phyloP scores from a whole-genome alignment of 1,140 invertebrate genomes.

The Polypedilum pembai region DNA sequence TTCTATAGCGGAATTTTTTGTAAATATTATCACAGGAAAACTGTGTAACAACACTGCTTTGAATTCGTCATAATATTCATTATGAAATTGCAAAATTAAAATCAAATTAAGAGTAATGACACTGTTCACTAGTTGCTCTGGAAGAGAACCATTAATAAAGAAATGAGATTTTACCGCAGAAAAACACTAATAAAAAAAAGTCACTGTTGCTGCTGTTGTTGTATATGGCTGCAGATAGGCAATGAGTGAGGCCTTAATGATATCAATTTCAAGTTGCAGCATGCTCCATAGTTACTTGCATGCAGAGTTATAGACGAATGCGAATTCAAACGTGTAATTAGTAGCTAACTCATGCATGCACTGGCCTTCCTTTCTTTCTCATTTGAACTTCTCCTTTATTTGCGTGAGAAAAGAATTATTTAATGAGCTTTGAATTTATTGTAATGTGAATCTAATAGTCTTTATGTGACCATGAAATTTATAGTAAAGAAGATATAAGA shows the following conservation, averaged over 20 bases:
- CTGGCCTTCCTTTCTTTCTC: background rate
- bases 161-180: background rate
- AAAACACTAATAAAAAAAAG: background rate
- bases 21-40: too few species aligned
- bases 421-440: slow-evolving; percentile 19
- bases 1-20: too few species aligned
- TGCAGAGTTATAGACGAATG: background rate
- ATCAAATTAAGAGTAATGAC: slow-evolving; percentile 14
- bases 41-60: too few species aligned
- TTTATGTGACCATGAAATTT: background rate
- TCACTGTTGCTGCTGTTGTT: background rate
- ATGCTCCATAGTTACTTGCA: too few species aligned
- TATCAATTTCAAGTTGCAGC: background rate
- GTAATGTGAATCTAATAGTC: slow-evolving; percentile 12
- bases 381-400: background rate
- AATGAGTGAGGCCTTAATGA: background rate
- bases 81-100: background rate
- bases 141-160: background rate
- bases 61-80: background rate
- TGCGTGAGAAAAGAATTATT: slow-evolving; percentile 12
- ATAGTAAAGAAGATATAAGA: too few species aligned
- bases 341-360: background rate
- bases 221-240: slow-evolving; percentile 1
- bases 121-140: too few species aligned
- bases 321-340: slow-evolving; percentile 1